phyloP scores from a whole-genome alignment of 1,140 invertebrate genomes.

The Agraylea sexmaculata region DNA sequence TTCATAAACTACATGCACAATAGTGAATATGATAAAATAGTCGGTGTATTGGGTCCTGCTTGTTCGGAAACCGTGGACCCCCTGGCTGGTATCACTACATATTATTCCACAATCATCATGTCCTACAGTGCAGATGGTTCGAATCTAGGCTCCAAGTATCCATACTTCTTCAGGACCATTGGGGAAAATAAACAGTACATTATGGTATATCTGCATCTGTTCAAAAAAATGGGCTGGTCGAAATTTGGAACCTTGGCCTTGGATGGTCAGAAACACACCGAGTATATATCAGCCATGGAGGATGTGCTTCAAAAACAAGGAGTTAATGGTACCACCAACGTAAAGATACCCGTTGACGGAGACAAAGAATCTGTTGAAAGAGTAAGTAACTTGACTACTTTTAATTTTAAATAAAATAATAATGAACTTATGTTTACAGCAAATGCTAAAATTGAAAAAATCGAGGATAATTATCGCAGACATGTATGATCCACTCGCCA shows the following conservation, averaged over 20 bases:
- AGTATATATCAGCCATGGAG: slow-evolving; percentile 64
- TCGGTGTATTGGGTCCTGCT: slow-evolving; percentile 70
- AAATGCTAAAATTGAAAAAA: slow-evolving; percentile 52
- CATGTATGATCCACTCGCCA: slow-evolving; percentile 50
- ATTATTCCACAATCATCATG: slow-evolving; percentile 64
- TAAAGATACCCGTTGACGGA: too few relatives aligned
- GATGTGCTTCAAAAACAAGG: slow-evolving; percentile 47
- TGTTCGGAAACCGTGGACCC: slow-evolving; percentile 78
- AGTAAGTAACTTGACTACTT: too few relatives aligned
- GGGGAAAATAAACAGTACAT: slow-evolving; percentile 68
- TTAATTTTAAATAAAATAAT: too few relatives aligned
- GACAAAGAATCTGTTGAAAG: too few relatives aligned
- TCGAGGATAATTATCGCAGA: slow-evolving; percentile 71
- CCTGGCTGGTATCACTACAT: slow-evolving; percentile 65
- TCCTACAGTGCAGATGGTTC: slow-evolving; percentile 74
- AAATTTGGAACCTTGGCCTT: slow-evolving; percentile 63
- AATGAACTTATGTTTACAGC: slow-evolving; percentile 54
- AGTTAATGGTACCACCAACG: too few relatives aligned
- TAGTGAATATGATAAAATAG: slow-evolving; percentile 39
- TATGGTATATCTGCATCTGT: slow-evolving; percentile 54
- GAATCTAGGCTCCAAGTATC: slow-evolving; percentile 57
- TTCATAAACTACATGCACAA: slow-evolving; percentile 63
- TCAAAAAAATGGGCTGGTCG: slow-evolving; percentile 55
- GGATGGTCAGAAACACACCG: slow-evolving; percentile 69
- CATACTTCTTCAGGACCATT: slow-evolving; percentile 75